Base-by-base conservation (phyloP, 2,888 invertebrate species). In the Stenchaetothrips biformis region DNA sequence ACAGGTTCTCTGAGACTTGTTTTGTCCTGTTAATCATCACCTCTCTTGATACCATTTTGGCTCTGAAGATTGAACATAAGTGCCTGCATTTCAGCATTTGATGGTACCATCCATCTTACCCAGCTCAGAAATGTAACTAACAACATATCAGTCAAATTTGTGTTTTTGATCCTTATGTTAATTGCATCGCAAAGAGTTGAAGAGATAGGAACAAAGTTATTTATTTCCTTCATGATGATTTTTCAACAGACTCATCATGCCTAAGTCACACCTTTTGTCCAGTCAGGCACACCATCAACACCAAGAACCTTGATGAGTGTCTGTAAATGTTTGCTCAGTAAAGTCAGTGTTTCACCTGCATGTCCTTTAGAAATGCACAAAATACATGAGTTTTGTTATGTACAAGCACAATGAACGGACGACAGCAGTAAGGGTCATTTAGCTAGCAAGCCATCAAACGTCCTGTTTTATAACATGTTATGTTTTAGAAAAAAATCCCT, bases 351-450 rank as follows among this genome's bases (percentile, higher is more conserved):
- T 25, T 25, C 25, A 74, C 67, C n/a, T 74, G 67, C 67, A 74
- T 74, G 67, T 74, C 67, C 21, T 7, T 25, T 25, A 74, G 67
- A 25, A 74, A 74, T 21, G 67, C 67, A 74, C 67, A 74, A 74
- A 74, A 25, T 16, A 59, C 6, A 13, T 18, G 18, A 59, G 59
- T 16, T 59, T 59, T 59, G 59, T 59, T 16, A 59, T 74, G 67
- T 25, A 74, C 25, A 11, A 74, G 67, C 67, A 74, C 67, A 74
- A 74, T 74, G 11, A 74, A 21, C 25, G 25, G 25, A 74, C 7
- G 21, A 25, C 21, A 74, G 25, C 21, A 25, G 67, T 25, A 74
- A 74, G 67, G 25, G 25, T 74, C 67, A 21, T 21, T 74, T 74
- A 25, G 13, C 16, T 13, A 18, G 8, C 18, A 53, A 53, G 8